Base-by-base conservation (phyloP, 1,140 invertebrate species). In the Drosophila setifemur region DNA sequence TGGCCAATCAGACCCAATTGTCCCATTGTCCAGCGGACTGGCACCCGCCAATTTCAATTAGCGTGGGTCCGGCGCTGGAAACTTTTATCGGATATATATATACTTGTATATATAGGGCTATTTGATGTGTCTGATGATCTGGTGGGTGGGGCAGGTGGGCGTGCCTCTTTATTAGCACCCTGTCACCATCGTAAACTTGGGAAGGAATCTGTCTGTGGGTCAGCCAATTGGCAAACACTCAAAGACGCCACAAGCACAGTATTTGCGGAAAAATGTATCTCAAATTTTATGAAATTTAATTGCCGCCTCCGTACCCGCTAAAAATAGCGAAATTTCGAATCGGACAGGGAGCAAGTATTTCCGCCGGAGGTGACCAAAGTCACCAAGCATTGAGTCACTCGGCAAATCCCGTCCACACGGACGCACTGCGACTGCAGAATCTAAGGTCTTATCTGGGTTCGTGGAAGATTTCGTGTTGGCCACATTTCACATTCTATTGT, bases 201-300 rank as follows among this genome's bases (percentile, higher is more conserved):
- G 12, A 14, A 37, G 33, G 33, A 37, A 37, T 44, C 28, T 42
- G 35, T 72, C 68, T 72, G 26, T 73, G 44, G 68, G 57, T 55
- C 53, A 61, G 58, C 31, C 45, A 60, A 6, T 54, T 85, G 81
- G 79, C 81, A 85, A 37, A 35, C 42, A 72, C 48, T 85, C 79
- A 85, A 85, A 72, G 81, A 49, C 66, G 42, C 8, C 33, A 21
- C n/a, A n/a, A n/a, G n/a, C n/a, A 52, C 49, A 42, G 6, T 61
- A 58, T 58, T 61, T 66, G 57, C 61, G 58, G 43, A 63, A 66
- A 58, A 43, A 61, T 43, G n/a, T 44, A 25, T 26, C 11, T 26
- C 18, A 35, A 43, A 28, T 61, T 58, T 21, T 37, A 53, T 53
- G 44, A 16, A 61, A 61, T 43, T 64, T 49, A 64, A 66, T 66